Conservation (phyloP, 2,888 invertebrate genomes). For the Gymnocheta viridis region DNA sequence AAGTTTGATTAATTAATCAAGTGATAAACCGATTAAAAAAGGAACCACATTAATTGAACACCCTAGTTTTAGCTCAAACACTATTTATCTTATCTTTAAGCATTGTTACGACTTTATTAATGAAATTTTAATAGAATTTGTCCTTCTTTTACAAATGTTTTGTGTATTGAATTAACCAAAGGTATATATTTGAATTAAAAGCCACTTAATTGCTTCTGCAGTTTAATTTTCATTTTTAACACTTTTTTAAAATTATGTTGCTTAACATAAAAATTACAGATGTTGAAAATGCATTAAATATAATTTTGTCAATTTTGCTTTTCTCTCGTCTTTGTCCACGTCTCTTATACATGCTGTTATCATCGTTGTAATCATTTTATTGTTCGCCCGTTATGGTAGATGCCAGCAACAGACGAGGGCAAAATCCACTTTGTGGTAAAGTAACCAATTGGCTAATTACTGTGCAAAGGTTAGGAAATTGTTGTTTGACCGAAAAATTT, state of each 20-base stretch:
- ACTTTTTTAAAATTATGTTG: background rate
- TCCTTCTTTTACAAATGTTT: too few species aligned
- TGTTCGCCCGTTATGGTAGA: constrained; percentile 24
- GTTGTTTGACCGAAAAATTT: constrained; percentile 76
- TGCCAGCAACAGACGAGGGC: constrained; percentile 15
- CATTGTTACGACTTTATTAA: background rate
- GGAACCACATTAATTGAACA: too few species aligned
- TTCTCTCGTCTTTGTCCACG: background rate
- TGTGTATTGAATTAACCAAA: background rate
- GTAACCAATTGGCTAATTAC: constrained; percentile 78
- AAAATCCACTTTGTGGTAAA: constrained; percentile 59
- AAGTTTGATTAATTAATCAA: too few species aligned
- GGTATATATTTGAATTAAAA: background rate
- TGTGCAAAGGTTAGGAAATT: constrained; percentile 79
- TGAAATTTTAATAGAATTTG: background rate
- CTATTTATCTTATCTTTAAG: background rate
- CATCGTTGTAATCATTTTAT: constrained; percentile 58
- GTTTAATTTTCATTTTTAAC: background rate
- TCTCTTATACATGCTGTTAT: constrained; percentile 32
- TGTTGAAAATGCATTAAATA: constrained; percentile 42
- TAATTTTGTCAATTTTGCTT: constrained; percentile 16
- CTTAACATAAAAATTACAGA: constrained; percentile 40
- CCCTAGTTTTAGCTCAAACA: background rate
- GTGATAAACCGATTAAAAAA: too few species aligned
- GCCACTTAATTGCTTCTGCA: background rate